phyloP scores from a whole-genome alignment of 2,797 vertebrate genomes.

The Pantherophis vulpinus region DNA sequence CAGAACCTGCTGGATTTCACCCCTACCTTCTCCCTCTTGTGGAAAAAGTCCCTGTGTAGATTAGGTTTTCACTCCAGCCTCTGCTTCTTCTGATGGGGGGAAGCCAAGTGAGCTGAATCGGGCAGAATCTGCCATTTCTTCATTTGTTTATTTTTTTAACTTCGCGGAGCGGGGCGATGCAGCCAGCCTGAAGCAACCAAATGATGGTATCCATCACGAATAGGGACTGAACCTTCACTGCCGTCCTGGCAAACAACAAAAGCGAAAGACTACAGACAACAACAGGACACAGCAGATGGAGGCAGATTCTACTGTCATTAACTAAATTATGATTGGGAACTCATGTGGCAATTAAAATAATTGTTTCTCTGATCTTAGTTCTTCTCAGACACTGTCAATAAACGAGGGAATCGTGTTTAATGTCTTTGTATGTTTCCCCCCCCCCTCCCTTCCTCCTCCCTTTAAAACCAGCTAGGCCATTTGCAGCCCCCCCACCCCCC shows the following conservation, averaged over 20 bases:
- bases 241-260: background rate
- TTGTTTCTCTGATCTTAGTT: background rate
- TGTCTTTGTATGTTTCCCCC: background rate
- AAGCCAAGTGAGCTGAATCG: background rate
- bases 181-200: slow-evolving; percentile 9
- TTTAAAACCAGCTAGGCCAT: background rate
- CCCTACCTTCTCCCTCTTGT: too few species aligned
- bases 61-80: background rate
- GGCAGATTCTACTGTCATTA: slow-evolving; percentile 19
- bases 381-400: background rate
- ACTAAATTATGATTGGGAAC: slow-evolving; percentile 24
- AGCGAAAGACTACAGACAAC: background rate
- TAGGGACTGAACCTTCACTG: slow-evolving; percentile 12
- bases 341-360: slow-evolving; percentile 16
- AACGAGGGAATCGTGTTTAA: background rate
- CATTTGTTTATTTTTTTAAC: background rate
- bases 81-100: background rate
- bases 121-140: background rate
- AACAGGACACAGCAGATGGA: slow-evolving; percentile 20
- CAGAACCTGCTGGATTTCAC: too few species aligned
- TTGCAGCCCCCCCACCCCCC: background rate
- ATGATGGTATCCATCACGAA: slow-evolving; percentile 2
- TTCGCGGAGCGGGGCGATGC: background rate
- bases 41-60: background rate
- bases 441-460: background rate